Percentiles rank a stretch among this genome's conserved stretches.
phyloP scores from a whole-genome alignment of 2,797 vertebrate species.

The Emydoidea blandingii region DNA sequence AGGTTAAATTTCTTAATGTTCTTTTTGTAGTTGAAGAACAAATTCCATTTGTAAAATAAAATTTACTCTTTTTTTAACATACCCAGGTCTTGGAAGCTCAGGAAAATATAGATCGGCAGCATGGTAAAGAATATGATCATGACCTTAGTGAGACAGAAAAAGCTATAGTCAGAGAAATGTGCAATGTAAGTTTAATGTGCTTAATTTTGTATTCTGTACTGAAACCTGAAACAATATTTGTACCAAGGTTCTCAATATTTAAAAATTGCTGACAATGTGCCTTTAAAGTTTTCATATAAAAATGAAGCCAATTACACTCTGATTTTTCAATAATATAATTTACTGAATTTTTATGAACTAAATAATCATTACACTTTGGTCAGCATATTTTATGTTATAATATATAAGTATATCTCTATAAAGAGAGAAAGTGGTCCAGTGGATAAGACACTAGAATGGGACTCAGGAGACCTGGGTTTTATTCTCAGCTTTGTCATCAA shows the following conservation, averaged over 20 bases:
- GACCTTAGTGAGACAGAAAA: slow-evolving; percentile 73
- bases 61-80: slow-evolving; percentile 62
- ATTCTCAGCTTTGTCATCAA: background rate
- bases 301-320: slow-evolving; percentile 54
- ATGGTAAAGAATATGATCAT: slow-evolving; percentile 70
- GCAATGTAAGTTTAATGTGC: slow-evolving; percentile 65
- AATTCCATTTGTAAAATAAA: slow-evolving; percentile 45
- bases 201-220: slow-evolving; percentile 57
- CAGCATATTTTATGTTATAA: slow-evolving; percentile 29
- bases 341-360: slow-evolving; percentile 39
- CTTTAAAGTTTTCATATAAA: slow-evolving; percentile 56
- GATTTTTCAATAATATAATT: slow-evolving; percentile 43
- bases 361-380: slow-evolving; percentile 5
- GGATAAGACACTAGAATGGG: background rate
- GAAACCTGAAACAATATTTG: slow-evolving; percentile 52
- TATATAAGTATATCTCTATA: background rate
- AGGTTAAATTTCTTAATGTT: slow-evolving; percentile 41
- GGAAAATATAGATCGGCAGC: slow-evolving; percentile 67
- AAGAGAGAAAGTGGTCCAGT: background rate
- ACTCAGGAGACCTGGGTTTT: background rate
- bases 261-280: slow-evolving; percentile 30
- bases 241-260: slow-evolving; percentile 56
- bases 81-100: slow-evolving; percentile 72
- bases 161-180: slow-evolving; percentile 71
- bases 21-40: slow-evolving; percentile 56